Percentiles rank a stretch among this genome's conserved stretches.
Conservation (phyloP, 2,113 vertebrate genomes). For the Centropus bengalensis region DNA sequence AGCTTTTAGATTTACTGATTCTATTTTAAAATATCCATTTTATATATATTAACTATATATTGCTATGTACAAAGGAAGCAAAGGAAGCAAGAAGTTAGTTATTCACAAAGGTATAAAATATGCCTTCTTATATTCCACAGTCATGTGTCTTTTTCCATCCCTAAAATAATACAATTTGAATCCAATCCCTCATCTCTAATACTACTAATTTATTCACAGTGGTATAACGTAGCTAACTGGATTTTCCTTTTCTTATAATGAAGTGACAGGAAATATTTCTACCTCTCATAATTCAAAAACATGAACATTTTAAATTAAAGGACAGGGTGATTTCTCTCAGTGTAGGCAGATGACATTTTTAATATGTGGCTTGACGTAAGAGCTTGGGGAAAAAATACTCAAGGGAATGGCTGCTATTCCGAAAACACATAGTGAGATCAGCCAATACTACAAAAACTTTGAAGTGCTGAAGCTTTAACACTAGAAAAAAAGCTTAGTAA, state of each 20-base stretch:
- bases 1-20: background rate
- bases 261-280: background rate
- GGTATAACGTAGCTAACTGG: background rate
- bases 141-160: background rate
- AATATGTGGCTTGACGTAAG: background rate
- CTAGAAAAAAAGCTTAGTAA: background rate
- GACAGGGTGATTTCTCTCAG: background rate
- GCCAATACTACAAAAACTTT: background rate
- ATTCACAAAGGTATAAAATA: background rate
- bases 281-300: background rate
- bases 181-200: background rate
- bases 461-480: background rate
- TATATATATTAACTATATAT: background rate
- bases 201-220: background rate
- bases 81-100: background rate
- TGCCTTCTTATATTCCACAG: background rate
- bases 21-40: slow-evolving; percentile 12
- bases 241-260: background rate
- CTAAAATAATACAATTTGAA: background rate
- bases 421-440: background rate
- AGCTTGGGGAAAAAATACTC: background rate
- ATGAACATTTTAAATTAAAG: background rate
- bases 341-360: background rate
- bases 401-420: background rate
- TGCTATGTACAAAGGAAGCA: background rate